These are phyloP conservation scores for Heliothis peltigera DNA, from an alignment of 2,888 invertebrate genomes.

Conservation along the genomic window DNA sequence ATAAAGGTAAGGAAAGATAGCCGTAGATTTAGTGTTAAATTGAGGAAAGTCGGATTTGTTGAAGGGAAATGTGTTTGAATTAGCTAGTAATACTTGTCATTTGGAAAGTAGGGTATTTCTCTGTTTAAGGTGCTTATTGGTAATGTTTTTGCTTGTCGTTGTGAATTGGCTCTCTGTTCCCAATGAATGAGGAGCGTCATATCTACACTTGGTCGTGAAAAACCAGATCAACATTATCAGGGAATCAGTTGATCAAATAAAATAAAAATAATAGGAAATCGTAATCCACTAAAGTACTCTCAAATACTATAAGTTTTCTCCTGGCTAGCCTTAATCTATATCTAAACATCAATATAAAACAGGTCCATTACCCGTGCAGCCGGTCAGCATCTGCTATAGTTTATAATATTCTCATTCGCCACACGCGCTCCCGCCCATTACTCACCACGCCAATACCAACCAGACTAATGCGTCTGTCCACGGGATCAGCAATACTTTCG, in stretches of 20 bases:
- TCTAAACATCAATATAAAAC: conserved; percentile 8
- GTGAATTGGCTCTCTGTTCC: too few relatives aligned
- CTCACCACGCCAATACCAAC: conserved; percentile 37
- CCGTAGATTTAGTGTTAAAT: not conserved
- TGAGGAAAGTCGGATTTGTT: not conserved
- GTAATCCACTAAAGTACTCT: not conserved
- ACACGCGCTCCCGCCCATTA: conserved; percentile 47
- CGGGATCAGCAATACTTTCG: not conserved
- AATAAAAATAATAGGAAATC: too few relatives aligned
- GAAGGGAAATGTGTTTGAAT: not conserved
- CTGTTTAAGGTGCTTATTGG: too few relatives aligned
- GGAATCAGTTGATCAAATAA: too few relatives aligned
- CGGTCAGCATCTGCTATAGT: conserved; percentile 40
- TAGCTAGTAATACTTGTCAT: not conserved
- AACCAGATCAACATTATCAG: too few relatives aligned
- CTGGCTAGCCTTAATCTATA: not conserved
- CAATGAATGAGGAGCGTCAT: too few relatives aligned
- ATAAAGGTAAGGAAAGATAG: conserved; percentile 18
- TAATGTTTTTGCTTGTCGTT: too few relatives aligned
- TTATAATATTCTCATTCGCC: conserved; percentile 45
- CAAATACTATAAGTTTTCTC: not conserved
- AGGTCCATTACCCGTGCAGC: conserved; percentile 28
- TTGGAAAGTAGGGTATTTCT: too few relatives aligned
- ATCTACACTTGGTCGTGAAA: too few relatives aligned
- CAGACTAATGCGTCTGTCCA: conserved; percentile 37